These are phyloP conservation scores for Anguilla marmorata DNA, from an alignment of 2,797 vertebrate species.

Conservation along the genomic window DNA sequence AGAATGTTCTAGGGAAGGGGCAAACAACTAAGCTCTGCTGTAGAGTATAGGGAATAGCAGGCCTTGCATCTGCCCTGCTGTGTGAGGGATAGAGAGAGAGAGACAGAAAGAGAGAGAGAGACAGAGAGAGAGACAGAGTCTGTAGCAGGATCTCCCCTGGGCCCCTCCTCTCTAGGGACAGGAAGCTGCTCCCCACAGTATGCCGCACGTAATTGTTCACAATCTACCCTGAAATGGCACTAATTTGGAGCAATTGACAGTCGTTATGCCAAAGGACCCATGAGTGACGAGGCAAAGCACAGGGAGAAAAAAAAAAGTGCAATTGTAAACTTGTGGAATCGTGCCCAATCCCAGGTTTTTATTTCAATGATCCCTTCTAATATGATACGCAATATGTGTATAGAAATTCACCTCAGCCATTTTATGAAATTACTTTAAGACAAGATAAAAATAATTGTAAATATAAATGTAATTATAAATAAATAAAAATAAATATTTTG, in stretches of 20 bases:
- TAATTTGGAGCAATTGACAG: conserved; percentile 52
- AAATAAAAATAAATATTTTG: not conserved
- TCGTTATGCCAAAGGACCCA: conserved; percentile 37
- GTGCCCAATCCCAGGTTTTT: not conserved
- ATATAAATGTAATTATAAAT: not conserved
- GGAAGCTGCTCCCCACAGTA: conserved; percentile 47
- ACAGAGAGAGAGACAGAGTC: not conserved
- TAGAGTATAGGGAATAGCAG: conserved; percentile 20
- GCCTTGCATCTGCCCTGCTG: conserved; percentile 23
- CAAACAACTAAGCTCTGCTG: not conserved
- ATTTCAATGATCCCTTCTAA: not conserved
- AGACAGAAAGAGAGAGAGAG: not conserved
- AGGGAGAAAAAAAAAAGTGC: not conserved
- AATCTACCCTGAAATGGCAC: conserved; percentile 58
- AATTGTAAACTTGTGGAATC: conserved; percentile 25
- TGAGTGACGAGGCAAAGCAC: conserved; percentile 34
- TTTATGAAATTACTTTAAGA: not conserved
- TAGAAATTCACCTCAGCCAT: not conserved
- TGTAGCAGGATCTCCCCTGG: conserved; percentile 39
- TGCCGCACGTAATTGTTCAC: conserved; percentile 54
- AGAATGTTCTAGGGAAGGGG: not conserved
- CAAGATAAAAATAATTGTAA: too few species aligned
- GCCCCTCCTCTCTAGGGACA: conserved; percentile 40
- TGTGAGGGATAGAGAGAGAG: conserved; percentile 17
- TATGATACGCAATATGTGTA: not conserved